Evolutionary conservation across 2,797 vertebrate genomes (phyloP).

Genomic region (Trachurus trachurus): DNA sequence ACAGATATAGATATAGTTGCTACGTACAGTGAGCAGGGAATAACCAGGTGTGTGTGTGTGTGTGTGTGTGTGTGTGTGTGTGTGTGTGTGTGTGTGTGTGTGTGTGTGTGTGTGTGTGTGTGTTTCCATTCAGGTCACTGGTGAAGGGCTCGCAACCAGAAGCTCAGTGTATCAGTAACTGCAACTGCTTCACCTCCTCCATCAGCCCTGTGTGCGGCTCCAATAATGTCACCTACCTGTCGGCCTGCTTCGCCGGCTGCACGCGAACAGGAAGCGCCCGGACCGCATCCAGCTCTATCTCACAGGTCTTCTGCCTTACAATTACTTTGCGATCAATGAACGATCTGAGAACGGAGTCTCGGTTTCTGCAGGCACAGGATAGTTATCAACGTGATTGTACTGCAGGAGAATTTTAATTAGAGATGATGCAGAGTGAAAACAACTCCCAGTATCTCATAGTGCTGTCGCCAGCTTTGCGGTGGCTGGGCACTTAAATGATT

Average conservation of each 20-base stretch:
- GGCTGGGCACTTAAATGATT: constrained; percentile 20
- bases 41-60: constrained; percentile 19
- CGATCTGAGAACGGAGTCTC: not conserved
- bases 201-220: constrained; percentile 97
- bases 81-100: constrained; percentile 10
- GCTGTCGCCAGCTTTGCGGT: constrained; percentile 31
- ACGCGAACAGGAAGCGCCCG: constrained; percentile 77
- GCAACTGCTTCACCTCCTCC: constrained; percentile 95
- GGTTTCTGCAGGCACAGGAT: not conserved
- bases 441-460: constrained; percentile 9
- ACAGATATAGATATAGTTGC: not conserved
- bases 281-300: constrained; percentile 4
- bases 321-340: not conserved
- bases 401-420: not conserved
- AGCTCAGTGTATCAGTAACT: constrained; percentile 92
- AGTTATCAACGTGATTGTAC: not conserved
- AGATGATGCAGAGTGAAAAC: not conserved
- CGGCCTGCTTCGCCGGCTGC: constrained; percentile 97
- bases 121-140: constrained; percentile 76
- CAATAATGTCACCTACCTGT: constrained; percentile 96
- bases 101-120: constrained; percentile 16
- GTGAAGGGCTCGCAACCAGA: constrained; percentile 86
- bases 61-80: constrained; percentile 10
- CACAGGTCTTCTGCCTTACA: constrained; percentile 69
- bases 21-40: not conserved